phyloP scores from a whole-genome alignment of 2,888 invertebrate genomes.

The Pseudococcus longispinus region DNA sequence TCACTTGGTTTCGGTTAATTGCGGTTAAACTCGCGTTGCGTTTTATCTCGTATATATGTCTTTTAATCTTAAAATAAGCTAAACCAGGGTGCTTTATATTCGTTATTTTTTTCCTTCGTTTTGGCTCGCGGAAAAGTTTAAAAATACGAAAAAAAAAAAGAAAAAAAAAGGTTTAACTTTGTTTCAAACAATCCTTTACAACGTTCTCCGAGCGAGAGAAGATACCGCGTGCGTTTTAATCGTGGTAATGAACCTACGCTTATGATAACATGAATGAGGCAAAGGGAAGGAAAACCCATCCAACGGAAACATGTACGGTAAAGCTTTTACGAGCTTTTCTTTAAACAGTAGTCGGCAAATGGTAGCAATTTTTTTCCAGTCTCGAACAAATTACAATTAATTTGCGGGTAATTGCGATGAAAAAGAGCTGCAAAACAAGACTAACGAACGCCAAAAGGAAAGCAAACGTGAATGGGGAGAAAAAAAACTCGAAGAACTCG shows the following conservation, averaged over 20 bases:
- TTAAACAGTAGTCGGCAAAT: constrained; percentile 15
- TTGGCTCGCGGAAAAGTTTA: neutral
- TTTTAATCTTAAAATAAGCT: constrained; percentile 19
- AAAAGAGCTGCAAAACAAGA: constrained; percentile 15
- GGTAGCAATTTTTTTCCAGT: constrained; percentile 27
- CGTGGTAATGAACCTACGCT: constrained; percentile 37
- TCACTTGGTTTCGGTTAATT: constrained; percentile 6
- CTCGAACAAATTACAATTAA: constrained; percentile 31
- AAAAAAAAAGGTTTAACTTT: constrained; percentile 39
- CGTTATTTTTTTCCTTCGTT: neutral
- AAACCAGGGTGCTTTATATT: neutral
- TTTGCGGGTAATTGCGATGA: constrained; percentile 19
- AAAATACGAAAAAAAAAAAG: constrained; percentile 28
- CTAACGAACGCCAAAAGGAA: neutral
- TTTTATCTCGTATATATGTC: constrained; percentile 4
- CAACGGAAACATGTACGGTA: constrained; percentile 2
- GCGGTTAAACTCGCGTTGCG: constrained; percentile 3
- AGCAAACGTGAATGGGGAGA: neutral
- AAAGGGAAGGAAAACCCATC: neutral
- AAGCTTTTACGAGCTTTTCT: constrained; percentile 23
- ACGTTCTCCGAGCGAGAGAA: constrained; percentile 3
- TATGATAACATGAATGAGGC: neutral
- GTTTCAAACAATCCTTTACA: constrained; percentile 28
- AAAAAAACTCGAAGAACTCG: neutral
- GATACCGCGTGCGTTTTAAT: constrained; percentile 22